Evolutionary conservation across 2,888 invertebrate species (phyloP).

Genomic region (Drosophila anomalipes): DNA sequence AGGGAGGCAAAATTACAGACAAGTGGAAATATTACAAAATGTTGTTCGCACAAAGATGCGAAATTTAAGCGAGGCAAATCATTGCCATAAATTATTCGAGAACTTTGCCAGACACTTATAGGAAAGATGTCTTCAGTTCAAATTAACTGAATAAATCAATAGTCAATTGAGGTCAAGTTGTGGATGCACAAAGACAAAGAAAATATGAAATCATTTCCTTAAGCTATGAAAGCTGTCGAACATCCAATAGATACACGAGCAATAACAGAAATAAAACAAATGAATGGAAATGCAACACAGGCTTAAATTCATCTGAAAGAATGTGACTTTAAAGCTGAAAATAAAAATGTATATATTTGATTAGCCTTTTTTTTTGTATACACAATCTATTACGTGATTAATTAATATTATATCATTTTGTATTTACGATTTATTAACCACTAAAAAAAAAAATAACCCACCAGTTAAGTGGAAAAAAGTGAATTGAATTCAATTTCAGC

Average conservation of each 20-base stretch:
- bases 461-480: neutral
- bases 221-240: neutral
- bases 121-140: neutral
- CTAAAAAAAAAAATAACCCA: neutral
- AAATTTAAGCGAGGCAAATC: neutral
- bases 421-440: neutral
- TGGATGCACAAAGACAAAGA: neutral
- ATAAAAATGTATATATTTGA: neutral
- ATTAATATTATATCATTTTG: neutral
- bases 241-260: neutral
- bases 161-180: neutral
- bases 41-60: neutral
- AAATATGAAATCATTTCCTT: neutral
- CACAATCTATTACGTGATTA: neutral
- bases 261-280: neutral
- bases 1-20: neutral
- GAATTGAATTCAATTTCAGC: neutral
- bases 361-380: neutral
- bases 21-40: slow-evolving; percentile 9
- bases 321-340: neutral
- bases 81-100: neutral
- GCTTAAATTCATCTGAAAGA: neutral
- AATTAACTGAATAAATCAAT: neutral
- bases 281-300: neutral
- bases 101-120: neutral